Evolutionary conservation across 64 coral and sea anemone genomes (phyloP).

Genomic region (Stichodactyla mertensii): DNA sequence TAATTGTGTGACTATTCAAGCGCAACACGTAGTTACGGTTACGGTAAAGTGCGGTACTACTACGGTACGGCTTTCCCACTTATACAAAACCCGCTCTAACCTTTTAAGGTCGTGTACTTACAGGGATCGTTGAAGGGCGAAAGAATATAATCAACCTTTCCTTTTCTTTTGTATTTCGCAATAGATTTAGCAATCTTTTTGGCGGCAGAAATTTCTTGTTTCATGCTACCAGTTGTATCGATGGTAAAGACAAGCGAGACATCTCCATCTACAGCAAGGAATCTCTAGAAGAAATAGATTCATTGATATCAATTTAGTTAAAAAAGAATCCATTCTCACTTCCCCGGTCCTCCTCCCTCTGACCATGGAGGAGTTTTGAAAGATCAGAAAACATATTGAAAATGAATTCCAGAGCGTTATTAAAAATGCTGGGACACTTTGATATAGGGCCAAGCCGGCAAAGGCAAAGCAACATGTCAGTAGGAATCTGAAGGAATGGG

Average conservation of each 20-base stretch:
- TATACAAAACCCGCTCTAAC: no score
- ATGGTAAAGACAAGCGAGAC: conserved; percentile 45
- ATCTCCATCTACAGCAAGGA: conserved; percentile 45
- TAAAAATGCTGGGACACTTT: no score
- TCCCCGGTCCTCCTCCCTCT: neutral
- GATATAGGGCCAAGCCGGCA: no score
- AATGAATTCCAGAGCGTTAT: no score
- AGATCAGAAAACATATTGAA: no score
- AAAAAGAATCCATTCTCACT: neutral
- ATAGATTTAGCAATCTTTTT: conserved; percentile 22
- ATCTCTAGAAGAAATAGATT: neutral
- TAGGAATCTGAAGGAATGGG: no score
- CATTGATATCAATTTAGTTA: neutral
- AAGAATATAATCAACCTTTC: conserved; percentile 54
- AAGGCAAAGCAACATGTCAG: no score
- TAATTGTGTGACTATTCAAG: no score
- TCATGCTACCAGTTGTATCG: conserved; percentile 60
- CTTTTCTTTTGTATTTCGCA: conserved; percentile 26
- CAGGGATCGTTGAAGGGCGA: conserved; percentile 51
- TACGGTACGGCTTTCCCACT: no score
- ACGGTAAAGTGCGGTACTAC: no score
- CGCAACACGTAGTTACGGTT: no score
- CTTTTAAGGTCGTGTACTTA: neutral
- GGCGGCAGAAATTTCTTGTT: conserved; percentile 28
- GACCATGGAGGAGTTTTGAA: no score